Conservation (phyloP, 1,140 invertebrate species). For the Frieseomelitta varia region DNA sequence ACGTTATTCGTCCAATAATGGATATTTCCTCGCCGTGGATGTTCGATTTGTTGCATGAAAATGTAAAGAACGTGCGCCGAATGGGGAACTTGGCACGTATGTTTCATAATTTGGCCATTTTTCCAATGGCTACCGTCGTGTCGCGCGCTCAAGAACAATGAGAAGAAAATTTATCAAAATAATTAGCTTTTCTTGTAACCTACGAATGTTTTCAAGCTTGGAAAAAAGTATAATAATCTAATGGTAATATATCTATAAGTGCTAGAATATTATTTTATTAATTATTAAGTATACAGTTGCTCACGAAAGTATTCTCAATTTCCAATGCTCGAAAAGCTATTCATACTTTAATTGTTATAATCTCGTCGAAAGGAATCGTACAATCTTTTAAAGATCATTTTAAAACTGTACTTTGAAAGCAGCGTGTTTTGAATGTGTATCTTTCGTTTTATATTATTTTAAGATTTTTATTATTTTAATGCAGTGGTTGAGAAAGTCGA, state of each 20-base stretch:
- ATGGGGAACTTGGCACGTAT: too few species aligned
- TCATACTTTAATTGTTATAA: too few species aligned
- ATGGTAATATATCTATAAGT: too few species aligned
- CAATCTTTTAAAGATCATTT: too few species aligned
- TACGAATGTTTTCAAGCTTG: background rate
- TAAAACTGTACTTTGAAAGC: too few species aligned
- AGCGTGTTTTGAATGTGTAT: too few species aligned
- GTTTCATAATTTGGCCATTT: constrained; percentile 29
- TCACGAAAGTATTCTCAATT: too few species aligned
- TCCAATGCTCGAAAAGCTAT: too few species aligned
- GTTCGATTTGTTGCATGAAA: constrained; percentile 18
- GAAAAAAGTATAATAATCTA: background rate
- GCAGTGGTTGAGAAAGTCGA: too few species aligned
- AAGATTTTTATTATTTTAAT: too few species aligned
- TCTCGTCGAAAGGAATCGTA: too few species aligned
- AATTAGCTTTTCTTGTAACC: constrained; percentile 18
- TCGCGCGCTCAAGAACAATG: background rate
- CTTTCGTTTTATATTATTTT: too few species aligned
- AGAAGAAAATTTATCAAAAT: constrained; percentile 13
- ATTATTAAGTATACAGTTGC: background rate
- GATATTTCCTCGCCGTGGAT: constrained; percentile 6
- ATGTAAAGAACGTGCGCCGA: background rate
- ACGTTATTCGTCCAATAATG: constrained; percentile 37
- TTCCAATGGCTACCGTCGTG: background rate
- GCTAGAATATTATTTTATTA: background rate